A percentile compares a stretch with the other conserved stretches of the same genome.
phyloP scores from a whole-genome alignment of 2,888 invertebrate species.

The Nudaria mundana region DNA sequence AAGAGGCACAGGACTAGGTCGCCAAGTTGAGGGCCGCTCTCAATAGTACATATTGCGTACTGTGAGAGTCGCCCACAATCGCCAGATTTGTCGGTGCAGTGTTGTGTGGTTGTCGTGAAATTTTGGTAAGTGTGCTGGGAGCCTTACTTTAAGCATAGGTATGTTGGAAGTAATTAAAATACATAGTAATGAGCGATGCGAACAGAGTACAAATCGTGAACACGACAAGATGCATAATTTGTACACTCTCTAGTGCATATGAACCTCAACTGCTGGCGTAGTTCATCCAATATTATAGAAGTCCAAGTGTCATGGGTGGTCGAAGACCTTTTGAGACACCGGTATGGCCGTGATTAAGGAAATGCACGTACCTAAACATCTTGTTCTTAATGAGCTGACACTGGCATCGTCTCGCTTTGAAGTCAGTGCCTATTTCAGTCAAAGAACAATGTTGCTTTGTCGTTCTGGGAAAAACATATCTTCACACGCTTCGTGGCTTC shows the following conservation, averaged over 20 bases:
- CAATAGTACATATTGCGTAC: too few species aligned
- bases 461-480: constrained; percentile 65
- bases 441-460: constrained; percentile 66
- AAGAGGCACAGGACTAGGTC: too few species aligned
- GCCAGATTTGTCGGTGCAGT: too few species aligned
- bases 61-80: too few species aligned
- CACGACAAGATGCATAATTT: constrained; percentile 43
- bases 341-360: constrained; percentile 29
- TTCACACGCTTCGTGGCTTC: constrained; percentile 51
- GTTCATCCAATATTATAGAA: too few species aligned
- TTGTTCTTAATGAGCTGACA: constrained; percentile 58
- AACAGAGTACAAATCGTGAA: constrained; percentile 43
- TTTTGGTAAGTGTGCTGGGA: too few species aligned
- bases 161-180: constrained; percentile 56
- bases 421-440: constrained; percentile 62
- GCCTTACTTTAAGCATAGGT: constrained; percentile 21
- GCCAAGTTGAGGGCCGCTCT: too few species aligned
- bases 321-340: constrained; percentile 13
- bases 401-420: constrained; percentile 53
- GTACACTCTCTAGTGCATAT: constrained; percentile 24
- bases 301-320: constrained; percentile 28
- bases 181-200: constrained; percentile 61
- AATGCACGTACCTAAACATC: constrained; percentile 43
- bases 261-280: too few species aligned
- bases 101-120: too few species aligned